These are phyloP conservation scores for Hyles euphorbiae DNA, from an alignment of 1,140 invertebrate genomes.

Conservation along the genomic window DNA sequence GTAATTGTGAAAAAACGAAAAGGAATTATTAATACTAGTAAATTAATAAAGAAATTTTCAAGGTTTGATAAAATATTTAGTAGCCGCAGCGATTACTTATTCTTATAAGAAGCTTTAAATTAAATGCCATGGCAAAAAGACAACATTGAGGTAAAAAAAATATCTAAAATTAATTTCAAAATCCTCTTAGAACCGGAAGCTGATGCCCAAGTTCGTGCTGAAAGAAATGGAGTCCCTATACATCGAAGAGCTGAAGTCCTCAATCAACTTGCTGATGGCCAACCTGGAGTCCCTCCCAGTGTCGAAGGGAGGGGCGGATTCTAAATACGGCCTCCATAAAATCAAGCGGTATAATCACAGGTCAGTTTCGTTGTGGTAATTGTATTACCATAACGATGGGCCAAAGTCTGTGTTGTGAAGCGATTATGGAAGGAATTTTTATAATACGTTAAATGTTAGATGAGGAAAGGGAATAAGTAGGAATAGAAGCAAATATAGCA, in stretches of 20 bases:
- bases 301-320: slow-evolving; percentile 97
- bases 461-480: no score
- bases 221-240: slow-evolving; percentile 99
- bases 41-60: no score
- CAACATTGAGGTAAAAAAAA: no score
- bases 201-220: slow-evolving; percentile 99
- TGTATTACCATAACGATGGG: neutral
- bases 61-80: no score
- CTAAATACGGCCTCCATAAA: slow-evolving; percentile 95
- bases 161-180: no score
- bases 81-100: no score
- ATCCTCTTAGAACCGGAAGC: slow-evolving; percentile 89
- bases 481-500: no score
- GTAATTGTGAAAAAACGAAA: no score
- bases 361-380: slow-evolving; percentile 72
- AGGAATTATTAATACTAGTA: no score
- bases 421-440: slow-evolving; percentile 1
- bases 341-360: slow-evolving; percentile 97
- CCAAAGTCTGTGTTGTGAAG: neutral
- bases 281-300: slow-evolving; percentile 99
- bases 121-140: no score
- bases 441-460: neutral
- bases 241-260: slow-evolving; percentile 97
- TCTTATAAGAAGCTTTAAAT: no score
- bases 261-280: slow-evolving; percentile 98